Evolutionary conservation across 2,797 vertebrate genomes (phyloP).

Genomic region (Melanotaenia parkinsoni): DNA sequence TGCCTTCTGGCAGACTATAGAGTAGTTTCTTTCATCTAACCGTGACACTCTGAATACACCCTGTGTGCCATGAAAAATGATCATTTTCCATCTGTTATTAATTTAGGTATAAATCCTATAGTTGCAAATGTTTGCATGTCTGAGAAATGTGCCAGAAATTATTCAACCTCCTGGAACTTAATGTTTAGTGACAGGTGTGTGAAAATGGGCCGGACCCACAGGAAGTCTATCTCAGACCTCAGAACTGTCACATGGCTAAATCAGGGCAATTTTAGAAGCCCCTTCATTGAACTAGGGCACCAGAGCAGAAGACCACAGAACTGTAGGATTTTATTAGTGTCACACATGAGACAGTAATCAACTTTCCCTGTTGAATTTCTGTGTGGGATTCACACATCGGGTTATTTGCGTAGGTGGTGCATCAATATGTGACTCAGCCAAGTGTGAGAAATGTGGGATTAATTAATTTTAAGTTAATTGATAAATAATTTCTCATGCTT

Average conservation of each 20-base stretch:
- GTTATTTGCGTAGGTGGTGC: slow-evolving; percentile 5
- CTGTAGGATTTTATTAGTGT: neutral
- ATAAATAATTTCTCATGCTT: slow-evolving; percentile 6
- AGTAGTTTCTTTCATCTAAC: neutral
- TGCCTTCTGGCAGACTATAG: neutral
- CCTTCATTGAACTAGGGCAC: slow-evolving; percentile 20
- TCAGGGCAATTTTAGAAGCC: slow-evolving; percentile 28
- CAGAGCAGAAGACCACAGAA: slow-evolving; percentile 18
- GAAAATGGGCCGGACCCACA: neutral
- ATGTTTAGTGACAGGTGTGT: slow-evolving; percentile 41
- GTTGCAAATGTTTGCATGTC: slow-evolving; percentile 19
- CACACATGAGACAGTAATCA: neutral
- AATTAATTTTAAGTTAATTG: slow-evolving; percentile 37
- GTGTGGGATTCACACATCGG: slow-evolving; percentile 4
- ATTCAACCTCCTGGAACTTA: slow-evolving; percentile 47
- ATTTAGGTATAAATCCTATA: neutral
- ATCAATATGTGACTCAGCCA: slow-evolving; percentile 10
- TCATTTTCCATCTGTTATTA: too few relatives aligned
- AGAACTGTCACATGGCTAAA: slow-evolving; percentile 33
- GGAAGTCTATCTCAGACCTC: slow-evolving; percentile 23
- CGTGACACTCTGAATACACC: neutral
- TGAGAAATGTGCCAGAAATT: slow-evolving; percentile 24
- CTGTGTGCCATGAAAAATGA: neutral
- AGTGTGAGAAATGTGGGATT: slow-evolving; percentile 18
- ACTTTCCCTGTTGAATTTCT: neutral